These are phyloP conservation scores for Oophaga pumilio DNA, from an alignment of 2,113 vertebrate species.

Conservation along the genomic window DNA sequence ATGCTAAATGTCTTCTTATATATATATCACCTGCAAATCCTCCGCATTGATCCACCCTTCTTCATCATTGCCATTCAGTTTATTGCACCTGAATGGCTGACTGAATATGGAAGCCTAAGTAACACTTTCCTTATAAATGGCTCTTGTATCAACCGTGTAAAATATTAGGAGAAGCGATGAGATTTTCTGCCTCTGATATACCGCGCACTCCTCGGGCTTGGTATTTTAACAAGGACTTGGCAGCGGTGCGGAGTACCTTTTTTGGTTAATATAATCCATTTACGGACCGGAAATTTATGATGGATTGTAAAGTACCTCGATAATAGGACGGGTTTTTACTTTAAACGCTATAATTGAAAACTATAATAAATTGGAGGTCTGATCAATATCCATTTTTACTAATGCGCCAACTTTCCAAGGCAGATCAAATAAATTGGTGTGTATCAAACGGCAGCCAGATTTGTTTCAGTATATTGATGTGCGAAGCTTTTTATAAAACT, in stretches of 20 bases:
- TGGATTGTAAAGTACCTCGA: constrained; percentile 14
- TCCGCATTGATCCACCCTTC: constrained; percentile 7
- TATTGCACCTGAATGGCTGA: constrained; percentile 5
- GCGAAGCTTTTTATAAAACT: neutral
- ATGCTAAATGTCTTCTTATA: constrained; percentile 44
- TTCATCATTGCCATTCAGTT: neutral
- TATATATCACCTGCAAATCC: constrained; percentile 50
- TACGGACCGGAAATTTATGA: constrained; percentile 35
- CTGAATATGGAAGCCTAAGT: constrained; percentile 24
- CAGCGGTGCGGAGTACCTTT: neutral
- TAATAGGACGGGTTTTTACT: constrained; percentile 25
- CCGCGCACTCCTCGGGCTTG: neutral
- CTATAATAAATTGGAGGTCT: constrained; percentile 41
- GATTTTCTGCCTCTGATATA: neutral
- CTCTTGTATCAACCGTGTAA: constrained; percentile 21
- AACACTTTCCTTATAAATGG: constrained; percentile 12
- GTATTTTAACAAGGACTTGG: constrained; percentile 17
- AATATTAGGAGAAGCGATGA: constrained; percentile 11
- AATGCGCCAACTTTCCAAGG: neutral
- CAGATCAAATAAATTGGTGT: constrained; percentile 11
- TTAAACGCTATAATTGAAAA: constrained; percentile 36
- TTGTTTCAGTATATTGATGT: constrained; percentile 1
- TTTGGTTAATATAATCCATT: constrained; percentile 42
- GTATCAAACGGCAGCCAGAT: neutral
- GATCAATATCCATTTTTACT: constrained; percentile 48